Base-by-base conservation (phyloP, 2,113 vertebrate genomes). In the Charina bottae region DNA sequence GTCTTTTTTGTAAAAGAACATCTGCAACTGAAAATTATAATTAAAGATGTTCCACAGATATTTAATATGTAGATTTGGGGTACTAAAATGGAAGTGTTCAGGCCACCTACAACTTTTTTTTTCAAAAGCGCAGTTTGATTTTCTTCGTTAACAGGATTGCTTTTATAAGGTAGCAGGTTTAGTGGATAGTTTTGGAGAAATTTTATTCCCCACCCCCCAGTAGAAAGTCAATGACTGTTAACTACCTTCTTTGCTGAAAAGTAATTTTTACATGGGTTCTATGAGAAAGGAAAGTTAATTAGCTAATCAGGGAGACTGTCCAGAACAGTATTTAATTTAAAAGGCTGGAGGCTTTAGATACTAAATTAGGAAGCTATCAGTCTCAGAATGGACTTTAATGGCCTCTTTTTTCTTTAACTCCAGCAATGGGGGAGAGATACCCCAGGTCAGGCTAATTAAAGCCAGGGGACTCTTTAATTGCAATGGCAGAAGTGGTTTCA, bases 401-500 rank as follows among this genome's bases (percentile, higher is more conserved):
- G 98, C 97, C 98, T 98, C 97, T 97, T 97, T 98, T 98, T 98
- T 98, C 98, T 98, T 98, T 98, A 98, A 98, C 98, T 98, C 98
- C 97, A 97, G 98, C 97, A 97, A 97, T 96, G 97, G 97, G 97
- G 98, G 97, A 98, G 97, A 98, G 97, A 98, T 98, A 98, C 97
- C 97, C 97, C 97, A 96, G 98, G 98, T 99, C 98, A 98, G 97
- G 97, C 98, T 99, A 99, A 99, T 99, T 99, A 99, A 99, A 98
- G 98, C 98, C 98, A 98, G 97, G 99, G 98, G 98, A 99, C 98
- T 98, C 98, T 98, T 98, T 99, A 99, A 99, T 99, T 99, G 98
- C 98, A 97, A 98, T 98, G 98, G 99, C 98, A 98, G 98, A 98
- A 98, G 98, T 98, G 98, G 98, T 98, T 99, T 98, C 97, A 97